Percentiles rank a stretch among this genome's conserved stretches.
Evolutionary conservation across 2,797 vertebrate genomes (phyloP).

Genomic region (Anas bernieri): DNA sequence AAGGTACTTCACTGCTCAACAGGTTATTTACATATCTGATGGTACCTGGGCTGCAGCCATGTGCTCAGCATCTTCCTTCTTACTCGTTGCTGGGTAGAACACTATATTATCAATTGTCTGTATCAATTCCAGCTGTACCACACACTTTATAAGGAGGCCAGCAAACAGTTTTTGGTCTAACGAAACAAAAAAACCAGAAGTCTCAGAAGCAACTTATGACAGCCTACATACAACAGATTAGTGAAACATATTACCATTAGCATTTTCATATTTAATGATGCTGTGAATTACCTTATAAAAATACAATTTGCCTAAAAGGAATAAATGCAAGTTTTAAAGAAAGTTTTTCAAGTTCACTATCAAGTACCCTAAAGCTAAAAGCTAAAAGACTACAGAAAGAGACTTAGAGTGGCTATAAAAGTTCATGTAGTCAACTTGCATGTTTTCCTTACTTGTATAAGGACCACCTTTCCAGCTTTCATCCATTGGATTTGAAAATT

Average conservation of each 20-base stretch:
- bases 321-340: not conserved
- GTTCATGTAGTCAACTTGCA: not conserved
- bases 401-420: not conserved
- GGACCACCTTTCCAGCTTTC: slow-evolving; percentile 93
- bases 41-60: slow-evolving; percentile 95
- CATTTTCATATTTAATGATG: not conserved
- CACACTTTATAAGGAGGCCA: slow-evolving; percentile 95
- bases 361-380: not conserved
- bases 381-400: not conserved
- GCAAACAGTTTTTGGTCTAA: slow-evolving; percentile 96
- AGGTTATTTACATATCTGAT: not conserved
- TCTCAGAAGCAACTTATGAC: not conserved
- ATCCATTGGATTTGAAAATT: slow-evolving; percentile 92
- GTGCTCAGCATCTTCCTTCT: slow-evolving; percentile 96
- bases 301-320: not conserved
- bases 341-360: not conserved
- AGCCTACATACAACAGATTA: not conserved
- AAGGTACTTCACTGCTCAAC: not conserved
- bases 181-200: slow-evolving; percentile 8
- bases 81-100: slow-evolving; percentile 95
- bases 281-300: not conserved
- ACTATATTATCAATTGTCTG: slow-evolving; percentile 99
- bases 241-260: not conserved
- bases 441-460: slow-evolving; percentile 85
- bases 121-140: slow-evolving; percentile 96